Percentiles rank a stretch among this genome's conserved stretches.
Conservation (phyloP, 2,113 vertebrate genomes). For the Picathartes gymnocephalus region DNA sequence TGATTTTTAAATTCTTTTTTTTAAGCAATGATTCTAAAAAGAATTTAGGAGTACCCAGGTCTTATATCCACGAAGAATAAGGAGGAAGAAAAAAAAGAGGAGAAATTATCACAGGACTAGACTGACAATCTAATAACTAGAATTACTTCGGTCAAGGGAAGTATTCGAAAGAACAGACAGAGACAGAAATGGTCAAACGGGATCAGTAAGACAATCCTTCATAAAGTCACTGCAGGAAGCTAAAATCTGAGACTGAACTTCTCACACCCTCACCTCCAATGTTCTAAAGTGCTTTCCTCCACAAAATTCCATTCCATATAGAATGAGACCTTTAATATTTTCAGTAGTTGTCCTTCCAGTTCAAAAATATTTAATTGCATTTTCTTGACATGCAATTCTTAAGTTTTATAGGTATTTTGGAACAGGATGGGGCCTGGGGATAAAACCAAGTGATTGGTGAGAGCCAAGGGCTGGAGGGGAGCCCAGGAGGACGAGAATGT, state of each 20-base stretch:
- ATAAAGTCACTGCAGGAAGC: neutral
- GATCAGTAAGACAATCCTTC: neutral
- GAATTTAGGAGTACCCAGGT: neutral
- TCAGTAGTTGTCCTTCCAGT: neutral
- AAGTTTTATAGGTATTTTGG: neutral
- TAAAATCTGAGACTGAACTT: neutral
- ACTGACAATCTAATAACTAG: neutral
- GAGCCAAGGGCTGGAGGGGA: neutral
- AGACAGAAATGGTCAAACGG: neutral
- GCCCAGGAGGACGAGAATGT: neutral
- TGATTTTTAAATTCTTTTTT: neutral
- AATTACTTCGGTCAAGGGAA: neutral
- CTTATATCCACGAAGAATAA: neutral
- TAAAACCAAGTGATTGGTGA: neutral
- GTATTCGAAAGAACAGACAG: neutral
- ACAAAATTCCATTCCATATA: neutral
- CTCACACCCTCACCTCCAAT: neutral
- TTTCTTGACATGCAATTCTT: neutral
- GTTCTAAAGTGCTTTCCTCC: neutral
- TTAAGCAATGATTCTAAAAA: neutral
- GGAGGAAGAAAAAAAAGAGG: neutral
- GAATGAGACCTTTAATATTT: neutral
- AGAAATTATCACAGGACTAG: neutral
- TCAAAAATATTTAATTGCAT: neutral
- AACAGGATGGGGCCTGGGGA: neutral